phyloP scores from a whole-genome alignment of 37 sponge, comb jelly and placozoan species.

The Crambe crambe region DNA sequence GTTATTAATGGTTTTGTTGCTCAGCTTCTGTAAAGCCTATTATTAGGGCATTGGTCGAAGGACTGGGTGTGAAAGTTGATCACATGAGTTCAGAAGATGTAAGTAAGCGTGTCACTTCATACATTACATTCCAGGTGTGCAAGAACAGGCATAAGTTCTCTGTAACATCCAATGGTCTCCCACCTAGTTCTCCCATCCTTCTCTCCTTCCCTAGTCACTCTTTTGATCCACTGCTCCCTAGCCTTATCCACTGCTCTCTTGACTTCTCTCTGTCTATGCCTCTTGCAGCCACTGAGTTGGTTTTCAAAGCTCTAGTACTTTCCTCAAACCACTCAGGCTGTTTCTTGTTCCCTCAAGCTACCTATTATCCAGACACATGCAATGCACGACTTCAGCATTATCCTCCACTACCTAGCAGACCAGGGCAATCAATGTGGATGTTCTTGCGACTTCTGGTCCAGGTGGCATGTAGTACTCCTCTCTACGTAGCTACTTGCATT shows the following conservation, averaged over 20 bases:
- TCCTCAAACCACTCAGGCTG: slow-evolving; percentile 57
- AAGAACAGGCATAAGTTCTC: slow-evolving; percentile 1
- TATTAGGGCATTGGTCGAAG: no score
- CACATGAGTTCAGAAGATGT: no score
- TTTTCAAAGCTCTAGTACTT: slow-evolving; percentile 13
- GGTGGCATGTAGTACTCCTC: not conserved
- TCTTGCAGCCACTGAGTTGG: not conserved
- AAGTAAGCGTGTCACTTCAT: no score
- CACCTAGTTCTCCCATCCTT: not conserved
- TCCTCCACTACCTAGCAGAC: not conserved
- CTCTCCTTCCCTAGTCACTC: slow-evolving; percentile 21
- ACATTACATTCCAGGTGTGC: no score
- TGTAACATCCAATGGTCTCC: slow-evolving; percentile 33
- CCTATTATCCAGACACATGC: not conserved
- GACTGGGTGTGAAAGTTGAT: no score
- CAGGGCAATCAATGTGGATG: slow-evolving; percentile 6
- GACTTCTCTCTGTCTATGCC: slow-evolving; percentile 26
- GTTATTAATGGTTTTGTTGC: no score
- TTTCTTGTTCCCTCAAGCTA: slow-evolving; percentile 5
- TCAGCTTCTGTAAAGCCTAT: no score
- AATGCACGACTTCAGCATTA: not conserved
- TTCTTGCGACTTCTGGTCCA: slow-evolving; percentile 6
- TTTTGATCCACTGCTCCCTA: slow-evolving; percentile 23
- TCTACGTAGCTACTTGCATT: no score
- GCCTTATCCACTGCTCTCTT: slow-evolving; percentile 46